A percentile compares a stretch with the other conserved stretches of the same genome.
Evolutionary conservation across 92 coral and sea anemone species (phyloP).

Genomic region (Siderastrea siderea): DNA sequence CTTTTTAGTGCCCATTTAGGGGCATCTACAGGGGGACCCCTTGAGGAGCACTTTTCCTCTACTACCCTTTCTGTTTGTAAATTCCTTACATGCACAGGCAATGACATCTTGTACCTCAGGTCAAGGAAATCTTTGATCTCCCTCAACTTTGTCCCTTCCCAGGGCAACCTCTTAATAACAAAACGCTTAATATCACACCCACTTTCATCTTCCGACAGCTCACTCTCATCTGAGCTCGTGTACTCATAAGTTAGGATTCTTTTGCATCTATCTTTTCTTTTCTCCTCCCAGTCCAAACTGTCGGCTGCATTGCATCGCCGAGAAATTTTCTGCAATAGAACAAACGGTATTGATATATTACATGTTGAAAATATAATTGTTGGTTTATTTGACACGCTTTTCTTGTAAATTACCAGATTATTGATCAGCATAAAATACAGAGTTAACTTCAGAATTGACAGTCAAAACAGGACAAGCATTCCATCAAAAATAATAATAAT

Average conservation of each 20-base stretch:
- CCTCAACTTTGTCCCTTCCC: slow-evolving; percentile 2
- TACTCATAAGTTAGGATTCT: background rate
- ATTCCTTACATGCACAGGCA: background rate
- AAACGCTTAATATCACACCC: background rate
- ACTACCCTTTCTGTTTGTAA: background rate
- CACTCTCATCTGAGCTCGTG: slow-evolving; percentile 1
- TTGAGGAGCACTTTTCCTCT: background rate
- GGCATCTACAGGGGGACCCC: background rate
- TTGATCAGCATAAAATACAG: too few relatives aligned
- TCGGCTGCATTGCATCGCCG: background rate
- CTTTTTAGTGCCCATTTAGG: background rate
- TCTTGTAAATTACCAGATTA: too few relatives aligned
- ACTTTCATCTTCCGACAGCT: background rate
- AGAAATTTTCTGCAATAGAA: background rate
- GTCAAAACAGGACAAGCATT: too few relatives aligned
- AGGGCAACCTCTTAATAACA: background rate
- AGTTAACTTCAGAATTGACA: too few relatives aligned
- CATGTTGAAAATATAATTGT: too few relatives aligned
- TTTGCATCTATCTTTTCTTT: background rate
- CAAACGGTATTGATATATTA: too few relatives aligned
- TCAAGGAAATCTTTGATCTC: background rate
- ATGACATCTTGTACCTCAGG: background rate
- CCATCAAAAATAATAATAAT: too few relatives aligned
- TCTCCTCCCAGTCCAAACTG: background rate
- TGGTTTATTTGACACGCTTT: too few relatives aligned